Base-by-base conservation (phyloP, 1,140 invertebrate species). In the Drosophila pseudoobscura region DNA sequence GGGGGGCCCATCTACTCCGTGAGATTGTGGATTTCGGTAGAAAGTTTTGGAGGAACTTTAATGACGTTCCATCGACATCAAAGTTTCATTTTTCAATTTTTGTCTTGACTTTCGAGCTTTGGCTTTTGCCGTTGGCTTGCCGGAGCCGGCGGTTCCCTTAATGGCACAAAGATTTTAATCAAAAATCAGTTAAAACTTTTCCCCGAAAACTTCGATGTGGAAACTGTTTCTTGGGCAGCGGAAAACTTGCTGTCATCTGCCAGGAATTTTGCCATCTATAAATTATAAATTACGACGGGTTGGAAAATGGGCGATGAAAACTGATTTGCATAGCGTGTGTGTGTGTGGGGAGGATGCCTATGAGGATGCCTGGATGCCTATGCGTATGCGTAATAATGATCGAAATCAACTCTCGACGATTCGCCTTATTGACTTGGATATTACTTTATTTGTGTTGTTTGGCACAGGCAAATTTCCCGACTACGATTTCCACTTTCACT, bases 311-410 rank as follows among this genome's bases (percentile, higher is more conserved):
- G 61, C 44, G 45, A 46, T 56, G 39, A 50, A 22, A 41, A 20
- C 50, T 66, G 39, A 87, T 87, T 87, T 87, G 78, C 83, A 88
- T 87, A 87, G 88, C 62, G 63, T 59, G 65, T 31, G 31, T 31
- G 8, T 31, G 8, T 9, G 8, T 9, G 11, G 11, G 35, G 11
- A 3, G 9, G 35, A 39, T 39, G 75, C 82, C 82, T 82, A 4
- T 26, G 29, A 7, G 35, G 9, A 4, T 26, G 29, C 29, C 17
- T 17, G 35, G 35, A 4, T 13, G 35, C 35, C 35, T 13, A 39
- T 39, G 75, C 82, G 82, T 87, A 87, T 85, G 75, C 75, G 83
- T 71, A 75, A 87, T 87, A 83, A 78, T 75, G 65, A 87, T 71
- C 47, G 46, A 68, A 68, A 87, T 82, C 83, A 72, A 74, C 51